Evolutionary conservation across 2,113 vertebrate species (phyloP), one percentile per base, ranked within the genome.

Genomic region (Scomber japonicus): DNA sequence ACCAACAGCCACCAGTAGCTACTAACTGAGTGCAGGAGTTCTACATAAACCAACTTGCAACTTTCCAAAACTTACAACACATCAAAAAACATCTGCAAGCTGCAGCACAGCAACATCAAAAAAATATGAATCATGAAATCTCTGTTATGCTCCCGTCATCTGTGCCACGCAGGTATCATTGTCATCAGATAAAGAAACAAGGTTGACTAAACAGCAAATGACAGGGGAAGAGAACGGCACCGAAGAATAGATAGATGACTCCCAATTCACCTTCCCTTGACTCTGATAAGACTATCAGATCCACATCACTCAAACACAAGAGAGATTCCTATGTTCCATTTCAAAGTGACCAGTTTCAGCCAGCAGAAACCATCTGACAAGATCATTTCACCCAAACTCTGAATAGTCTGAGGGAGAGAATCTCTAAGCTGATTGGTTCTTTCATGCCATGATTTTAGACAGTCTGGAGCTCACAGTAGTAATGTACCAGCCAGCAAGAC

Each of bases 221-320:
- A 81, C 67, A 69, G 35, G 27, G 24, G 73, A 75, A 35, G 60
- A 78, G 53, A 55, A 76, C 17, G 55, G 61, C 48, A 69, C 65
- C 78, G 69, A 76, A 74, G 80, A 91, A 83, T 62, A 81, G 86
- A 82, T 59, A 50, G 51, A 84, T 78, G 83, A 84, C 76, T 91
- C 85, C 73, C 69, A 64, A 68, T 76, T 90, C 84, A 89, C 87
- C 72, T 89, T 81, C 84, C 57, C 17, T 50, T 48, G 66, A 75
- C 77, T 88, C 69, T 13, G 90, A 94, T 92, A 90, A 94, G 82
- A 87, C 73, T 71, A 78, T 91, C 91, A 78, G 90, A 91, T 92
- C 62, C 54, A 45, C 80, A 86, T 91, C 90, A 67, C 21, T 88
- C 87, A 84, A 75, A 89, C 70, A 60, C 55, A 53, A 61, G 40